These are phyloP conservation scores for Amyelois transitella DNA, from an alignment of 1,140 invertebrate genomes.

Conservation along the genomic window DNA sequence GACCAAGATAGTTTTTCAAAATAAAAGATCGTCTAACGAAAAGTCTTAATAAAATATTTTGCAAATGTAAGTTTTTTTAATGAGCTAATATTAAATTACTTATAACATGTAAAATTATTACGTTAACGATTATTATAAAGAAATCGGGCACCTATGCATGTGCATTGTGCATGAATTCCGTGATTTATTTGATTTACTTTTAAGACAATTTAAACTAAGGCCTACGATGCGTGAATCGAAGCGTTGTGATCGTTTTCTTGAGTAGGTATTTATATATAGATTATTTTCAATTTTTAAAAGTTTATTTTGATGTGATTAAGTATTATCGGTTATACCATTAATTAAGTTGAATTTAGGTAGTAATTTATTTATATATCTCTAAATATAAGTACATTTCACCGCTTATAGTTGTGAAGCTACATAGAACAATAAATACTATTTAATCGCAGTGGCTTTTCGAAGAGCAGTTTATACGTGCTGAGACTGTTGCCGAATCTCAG, in stretches of 20 bases:
- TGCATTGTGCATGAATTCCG: too few species aligned
- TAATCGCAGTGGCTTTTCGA: not conserved
- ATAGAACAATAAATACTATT: not conserved
- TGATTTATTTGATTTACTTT: not conserved
- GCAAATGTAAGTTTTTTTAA: not conserved
- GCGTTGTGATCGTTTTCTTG: conserved; percentile 21
- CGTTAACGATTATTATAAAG: too few species aligned
- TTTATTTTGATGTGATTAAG: conserved; percentile 5
- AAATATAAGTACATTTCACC: not conserved
- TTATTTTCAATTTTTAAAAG: not conserved
- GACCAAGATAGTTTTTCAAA: conserved; percentile 45
- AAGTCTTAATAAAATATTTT: conserved; percentile 15
- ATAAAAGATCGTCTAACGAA: conserved; percentile 24
- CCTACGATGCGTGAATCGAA: conserved; percentile 6
- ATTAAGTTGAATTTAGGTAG: not conserved
- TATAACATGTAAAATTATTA: not conserved
- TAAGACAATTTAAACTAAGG: conserved; percentile 6
- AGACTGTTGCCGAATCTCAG: not conserved
- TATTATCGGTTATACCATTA: conserved; percentile 6
- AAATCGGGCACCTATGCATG: too few species aligned
- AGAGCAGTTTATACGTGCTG: not conserved
- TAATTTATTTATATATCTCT: not conserved
- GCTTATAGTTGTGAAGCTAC: not conserved
- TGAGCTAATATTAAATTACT: not conserved
- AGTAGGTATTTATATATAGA: not conserved